These are phyloP conservation scores for Rhabdophis nuchalis DNA, from an alignment of 2,797 vertebrate species.

Conservation along the genomic window DNA sequence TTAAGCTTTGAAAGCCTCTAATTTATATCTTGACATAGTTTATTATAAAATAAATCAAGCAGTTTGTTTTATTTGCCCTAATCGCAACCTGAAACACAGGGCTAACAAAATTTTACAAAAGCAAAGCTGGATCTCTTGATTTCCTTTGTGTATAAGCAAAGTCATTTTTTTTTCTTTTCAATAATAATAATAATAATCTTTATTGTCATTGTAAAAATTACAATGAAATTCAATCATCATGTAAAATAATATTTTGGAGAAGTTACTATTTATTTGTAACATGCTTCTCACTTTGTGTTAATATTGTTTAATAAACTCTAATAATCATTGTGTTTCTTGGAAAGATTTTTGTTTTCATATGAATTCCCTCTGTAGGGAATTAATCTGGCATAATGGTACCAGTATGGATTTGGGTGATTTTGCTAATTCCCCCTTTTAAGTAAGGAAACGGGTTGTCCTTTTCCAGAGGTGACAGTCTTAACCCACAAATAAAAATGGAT, in stretches of 20 bases:
- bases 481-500: not conserved
- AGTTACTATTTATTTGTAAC: not conserved
- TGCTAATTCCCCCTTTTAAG: not conserved
- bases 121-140: not conserved
- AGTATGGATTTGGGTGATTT: constrained; percentile 16
- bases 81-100: not conserved
- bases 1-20: not conserved
- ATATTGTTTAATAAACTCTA: constrained; percentile 40
- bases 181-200: too few species aligned
- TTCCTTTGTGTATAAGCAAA: not conserved
- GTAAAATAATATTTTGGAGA: not conserved
- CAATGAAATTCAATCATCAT: too few species aligned
- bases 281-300: constrained; percentile 23
- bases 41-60: not conserved
- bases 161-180: not conserved
- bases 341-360: constrained; percentile 33
- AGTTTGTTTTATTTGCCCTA: not conserved
- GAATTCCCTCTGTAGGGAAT: not conserved
- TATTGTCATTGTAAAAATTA: too few species aligned
- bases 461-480: constrained; percentile 13
- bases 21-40: not conserved
- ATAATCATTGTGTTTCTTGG: constrained; percentile 41
- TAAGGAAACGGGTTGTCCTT: constrained; percentile 2
- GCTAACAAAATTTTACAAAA: not conserved
- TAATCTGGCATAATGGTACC: constrained; percentile 24